Base-by-base conservation (phyloP, 2,113 vertebrate species). In the Meleagris gallopavo region DNA sequence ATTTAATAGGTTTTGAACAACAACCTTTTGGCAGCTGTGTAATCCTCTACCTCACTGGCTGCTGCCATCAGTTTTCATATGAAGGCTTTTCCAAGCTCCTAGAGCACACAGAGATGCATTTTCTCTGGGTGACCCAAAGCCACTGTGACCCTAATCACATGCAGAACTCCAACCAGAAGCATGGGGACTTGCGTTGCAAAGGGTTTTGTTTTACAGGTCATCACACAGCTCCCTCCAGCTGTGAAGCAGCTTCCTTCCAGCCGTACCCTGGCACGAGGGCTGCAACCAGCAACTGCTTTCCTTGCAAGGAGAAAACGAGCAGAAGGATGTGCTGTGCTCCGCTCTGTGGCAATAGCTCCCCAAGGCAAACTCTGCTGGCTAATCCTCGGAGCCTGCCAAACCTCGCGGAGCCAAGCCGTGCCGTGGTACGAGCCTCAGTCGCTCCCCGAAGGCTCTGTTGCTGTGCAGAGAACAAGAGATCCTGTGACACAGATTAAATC, bases 401-500 rank as follows among this genome's bases (percentile, higher is more conserved):
- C 75, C 67, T 52, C 52, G 2, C 0, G 3, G 86, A 94, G 95
- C 78, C 93, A 85, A 92, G 52, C 74, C 2, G 34, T 2, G 80
- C 86, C 46, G 0, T 72, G 88, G 82, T 64, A 86, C 40, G 1
- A 89, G 58, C 78, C 79, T 57, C 73, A 55, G 74, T 38, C 5
- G 0, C 69, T 72, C 52, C 83, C 90, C 48, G 9, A 71, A 82
- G 89, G 80, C 27, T 50, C 72, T 89, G 55, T 17, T 71, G 76
- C 88, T 61, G 83, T 24, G 6, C 80, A 45, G 83, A 77, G 88
- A 94, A 71, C 78, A 65, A 32, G 65, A 61, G 61, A 69, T 83
- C 94, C 79, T 41, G 32, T 94, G 95, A 83, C 87, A 89, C 58
- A 72, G 94, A 89, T 97, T 94, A 96, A 83, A 89, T 55, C 3